These are phyloP conservation scores for Grallaria varia DNA, from an alignment of 2,113 vertebrate species.

Conservation along the genomic window DNA sequence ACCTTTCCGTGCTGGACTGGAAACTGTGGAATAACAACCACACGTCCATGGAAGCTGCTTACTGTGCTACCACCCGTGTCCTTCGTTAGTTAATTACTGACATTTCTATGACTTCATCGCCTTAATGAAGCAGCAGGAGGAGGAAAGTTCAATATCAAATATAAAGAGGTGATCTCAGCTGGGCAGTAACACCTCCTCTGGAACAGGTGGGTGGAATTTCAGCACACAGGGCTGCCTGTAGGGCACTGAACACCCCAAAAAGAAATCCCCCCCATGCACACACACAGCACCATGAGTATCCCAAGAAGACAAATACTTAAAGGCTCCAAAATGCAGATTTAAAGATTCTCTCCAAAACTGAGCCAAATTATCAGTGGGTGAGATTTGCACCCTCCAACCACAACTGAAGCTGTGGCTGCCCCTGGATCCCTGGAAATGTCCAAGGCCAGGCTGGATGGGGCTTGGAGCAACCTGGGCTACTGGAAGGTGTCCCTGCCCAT, in stretches of 20 bases:
- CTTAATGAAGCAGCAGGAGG: background rate
- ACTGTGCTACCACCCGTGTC: accelerated
- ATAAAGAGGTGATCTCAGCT: background rate
- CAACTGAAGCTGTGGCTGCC: background rate
- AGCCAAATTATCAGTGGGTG: background rate
- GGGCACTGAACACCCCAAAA: background rate
- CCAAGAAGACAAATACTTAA: background rate
- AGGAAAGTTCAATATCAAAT: background rate
- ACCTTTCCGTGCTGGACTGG: background rate
- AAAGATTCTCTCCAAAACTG: background rate
- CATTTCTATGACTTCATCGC: background rate
- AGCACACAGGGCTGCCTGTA: background rate
- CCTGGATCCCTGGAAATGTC: background rate
- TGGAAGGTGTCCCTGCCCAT: background rate
- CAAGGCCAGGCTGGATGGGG: accelerated
- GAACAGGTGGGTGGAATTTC: background rate
- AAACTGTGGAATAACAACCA: background rate
- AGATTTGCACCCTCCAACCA: background rate
- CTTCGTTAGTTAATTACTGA: background rate
- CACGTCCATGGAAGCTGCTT: background rate
- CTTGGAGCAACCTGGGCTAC: background rate
- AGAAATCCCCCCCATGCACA: background rate
- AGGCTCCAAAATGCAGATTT: background rate
- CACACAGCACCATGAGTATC: background rate
- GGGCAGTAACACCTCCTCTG: background rate